Percentiles rank a stretch among this genome's conserved stretches.
Evolutionary conservation across 2,113 vertebrate genomes (phyloP).

Genomic region (Brachyhypopomus occidentalis): DNA sequence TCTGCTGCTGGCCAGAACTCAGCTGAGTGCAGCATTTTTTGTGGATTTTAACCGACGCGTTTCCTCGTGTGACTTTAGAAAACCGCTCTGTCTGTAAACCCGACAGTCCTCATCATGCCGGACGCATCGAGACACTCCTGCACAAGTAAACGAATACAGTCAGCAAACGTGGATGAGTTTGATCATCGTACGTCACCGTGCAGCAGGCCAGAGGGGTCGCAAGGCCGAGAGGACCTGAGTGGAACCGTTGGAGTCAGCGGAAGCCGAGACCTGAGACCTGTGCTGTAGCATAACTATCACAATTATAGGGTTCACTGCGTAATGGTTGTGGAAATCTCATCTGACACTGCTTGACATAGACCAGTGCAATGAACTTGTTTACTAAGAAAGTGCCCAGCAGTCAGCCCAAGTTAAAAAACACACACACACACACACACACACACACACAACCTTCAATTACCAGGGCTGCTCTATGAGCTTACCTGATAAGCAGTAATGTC

Average conservation of each 20-base stretch:
- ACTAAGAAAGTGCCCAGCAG: neutral
- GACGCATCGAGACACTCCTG: neutral
- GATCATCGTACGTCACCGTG: neutral
- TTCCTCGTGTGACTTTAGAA: no score
- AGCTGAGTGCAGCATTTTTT: no score
- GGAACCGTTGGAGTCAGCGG: constrained; percentile 30
- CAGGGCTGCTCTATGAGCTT: neutral
- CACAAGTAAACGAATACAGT: neutral
- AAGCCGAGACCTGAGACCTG: constrained; percentile 5
- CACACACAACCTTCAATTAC: constrained; percentile 50
- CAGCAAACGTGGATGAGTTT: neutral
- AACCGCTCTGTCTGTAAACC: no score
- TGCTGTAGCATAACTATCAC: neutral
- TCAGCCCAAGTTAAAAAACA: constrained; percentile 11
- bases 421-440: constrained; percentile 30
- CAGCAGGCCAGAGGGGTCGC: neutral
- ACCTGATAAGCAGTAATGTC: constrained; percentile 42
- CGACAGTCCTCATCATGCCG: neutral
- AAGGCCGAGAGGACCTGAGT: constrained; percentile 27
- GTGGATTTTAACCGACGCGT: no score
- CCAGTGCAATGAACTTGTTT: constrained; percentile 8
- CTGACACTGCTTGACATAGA: neutral
- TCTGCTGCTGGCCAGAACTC: no score
- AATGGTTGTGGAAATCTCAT: neutral
- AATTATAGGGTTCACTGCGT: constrained; percentile 7